Conservation (phyloP, 2,113 vertebrate genomes). For the Spilogale gracilis region DNA sequence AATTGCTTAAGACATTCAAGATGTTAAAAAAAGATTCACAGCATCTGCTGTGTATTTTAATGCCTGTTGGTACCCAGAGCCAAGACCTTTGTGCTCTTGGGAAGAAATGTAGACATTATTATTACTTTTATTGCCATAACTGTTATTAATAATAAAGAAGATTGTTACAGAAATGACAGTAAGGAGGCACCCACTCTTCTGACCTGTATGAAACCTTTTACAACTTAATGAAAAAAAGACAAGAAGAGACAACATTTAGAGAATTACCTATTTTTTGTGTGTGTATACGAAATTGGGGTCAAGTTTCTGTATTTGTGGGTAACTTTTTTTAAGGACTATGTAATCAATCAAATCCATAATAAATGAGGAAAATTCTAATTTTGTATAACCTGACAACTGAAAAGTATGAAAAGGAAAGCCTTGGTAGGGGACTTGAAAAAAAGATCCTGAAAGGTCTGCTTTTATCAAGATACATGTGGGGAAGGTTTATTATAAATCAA, state of each 20-base stretch:
- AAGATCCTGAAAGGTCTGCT: constrained; percentile 48
- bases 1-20: constrained; percentile 57
- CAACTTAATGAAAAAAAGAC: constrained; percentile 55
- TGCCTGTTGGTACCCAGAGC: background rate
- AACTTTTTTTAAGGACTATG: constrained; percentile 11
- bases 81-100: constrained; percentile 67
- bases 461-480: constrained; percentile 74
- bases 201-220: constrained; percentile 72
- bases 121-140: constrained; percentile 58
- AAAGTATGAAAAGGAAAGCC: constrained; percentile 44
- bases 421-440: constrained; percentile 40
- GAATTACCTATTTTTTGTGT: background rate
- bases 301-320: constrained; percentile 47
- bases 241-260: constrained; percentile 61
- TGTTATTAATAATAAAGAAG: constrained; percentile 80
- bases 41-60: constrained; percentile 48
- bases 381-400: background rate
- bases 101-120: constrained; percentile 55
- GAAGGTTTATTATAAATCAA: constrained; percentile 75
- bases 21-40: constrained; percentile 47
- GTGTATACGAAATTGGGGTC: constrained; percentile 35
- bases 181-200: constrained; percentile 44
- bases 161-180: constrained; percentile 68
- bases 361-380: constrained; percentile 48
- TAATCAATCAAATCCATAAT: constrained; percentile 1